Percentiles rank a stretch among this genome's conserved stretches.
Evolutionary conservation across 35 echinoderm and acorn worm species (phyloP).

Genomic region (Stichopus chloronotus): DNA sequence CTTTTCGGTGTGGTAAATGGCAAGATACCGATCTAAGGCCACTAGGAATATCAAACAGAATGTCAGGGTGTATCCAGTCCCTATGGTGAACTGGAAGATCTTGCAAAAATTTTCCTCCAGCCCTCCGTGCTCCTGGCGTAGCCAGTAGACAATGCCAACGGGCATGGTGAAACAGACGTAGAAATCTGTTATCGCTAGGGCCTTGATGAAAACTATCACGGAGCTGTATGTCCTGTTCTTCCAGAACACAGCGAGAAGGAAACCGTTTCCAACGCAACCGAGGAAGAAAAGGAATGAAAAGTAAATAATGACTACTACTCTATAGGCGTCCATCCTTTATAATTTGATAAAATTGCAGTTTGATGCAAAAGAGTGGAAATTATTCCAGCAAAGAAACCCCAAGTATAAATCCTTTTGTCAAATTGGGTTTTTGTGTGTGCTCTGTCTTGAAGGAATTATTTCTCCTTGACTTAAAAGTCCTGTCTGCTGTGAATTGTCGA

Average conservation of each 20-base stretch:
- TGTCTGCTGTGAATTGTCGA: too few relatives aligned
- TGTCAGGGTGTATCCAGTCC: constrained; percentile 31
- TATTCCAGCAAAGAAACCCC: too few relatives aligned
- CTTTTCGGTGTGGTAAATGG: constrained; percentile 41
- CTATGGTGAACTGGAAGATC: constrained; percentile 39
- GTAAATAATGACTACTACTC: constrained; percentile 37
- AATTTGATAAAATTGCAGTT: not conserved
- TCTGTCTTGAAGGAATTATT: too few relatives aligned
- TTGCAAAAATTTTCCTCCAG: not conserved
- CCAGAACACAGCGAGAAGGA: constrained; percentile 17
- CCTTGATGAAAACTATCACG: constrained; percentile 47
- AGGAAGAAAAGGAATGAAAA: constrained; percentile 25
- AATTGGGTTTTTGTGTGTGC: too few relatives aligned
- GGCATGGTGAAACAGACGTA: constrained; percentile 42
- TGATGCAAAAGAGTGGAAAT: too few relatives aligned
- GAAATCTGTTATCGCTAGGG: constrained; percentile 8
- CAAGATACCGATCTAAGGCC: constrained; percentile 44
- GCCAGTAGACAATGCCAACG: constrained; percentile 25
- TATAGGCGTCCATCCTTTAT: constrained; percentile 21
- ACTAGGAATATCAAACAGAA: constrained; percentile 42
- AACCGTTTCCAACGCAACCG: not conserved
- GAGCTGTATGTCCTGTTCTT: constrained; percentile 46
- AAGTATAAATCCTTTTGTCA: too few relatives aligned
- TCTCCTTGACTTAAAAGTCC: too few relatives aligned
- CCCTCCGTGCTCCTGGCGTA: not conserved